phyloP scores from a whole-genome alignment of 1,140 invertebrate species.

The Caligus rogercresseyi region DNA sequence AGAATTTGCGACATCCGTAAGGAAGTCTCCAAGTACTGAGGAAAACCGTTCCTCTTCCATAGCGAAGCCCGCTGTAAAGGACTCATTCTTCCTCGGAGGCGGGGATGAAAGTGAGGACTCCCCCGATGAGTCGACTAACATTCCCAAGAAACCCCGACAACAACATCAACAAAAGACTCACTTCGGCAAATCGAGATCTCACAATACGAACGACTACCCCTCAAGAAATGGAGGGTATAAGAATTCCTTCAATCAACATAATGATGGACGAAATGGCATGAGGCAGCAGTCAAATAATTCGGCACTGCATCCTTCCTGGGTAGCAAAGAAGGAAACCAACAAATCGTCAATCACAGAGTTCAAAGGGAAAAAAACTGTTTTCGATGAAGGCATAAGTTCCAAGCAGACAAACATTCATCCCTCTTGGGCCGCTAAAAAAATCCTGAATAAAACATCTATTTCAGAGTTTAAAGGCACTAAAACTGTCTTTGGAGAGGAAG shows the following conservation, averaged over 20 bases:
- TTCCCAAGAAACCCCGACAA: too few relatives aligned
- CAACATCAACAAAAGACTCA: too few relatives aligned
- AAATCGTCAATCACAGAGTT: background rate
- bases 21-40: background rate
- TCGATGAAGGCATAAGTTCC: background rate
- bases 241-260: too few relatives aligned
- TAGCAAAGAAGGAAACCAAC: conserved; percentile 3
- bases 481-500: background rate
- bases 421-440: conserved; percentile 13
- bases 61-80: too few relatives aligned
- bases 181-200: too few relatives aligned
- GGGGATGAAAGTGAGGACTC: background rate
- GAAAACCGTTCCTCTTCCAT: too few relatives aligned
- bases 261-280: background rate
- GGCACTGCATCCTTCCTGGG: conserved; percentile 11
- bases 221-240: too few relatives aligned
- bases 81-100: background rate
- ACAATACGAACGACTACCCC: too few relatives aligned
- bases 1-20: too few relatives aligned
- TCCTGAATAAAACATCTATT: background rate
- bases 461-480: background rate
- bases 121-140: too few relatives aligned
- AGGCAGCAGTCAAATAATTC: background rate
- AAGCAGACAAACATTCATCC: background rate
- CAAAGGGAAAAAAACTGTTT: background rate